Conservation (phyloP, 2,888 invertebrate genomes). For the Drepana falcataria region DNA sequence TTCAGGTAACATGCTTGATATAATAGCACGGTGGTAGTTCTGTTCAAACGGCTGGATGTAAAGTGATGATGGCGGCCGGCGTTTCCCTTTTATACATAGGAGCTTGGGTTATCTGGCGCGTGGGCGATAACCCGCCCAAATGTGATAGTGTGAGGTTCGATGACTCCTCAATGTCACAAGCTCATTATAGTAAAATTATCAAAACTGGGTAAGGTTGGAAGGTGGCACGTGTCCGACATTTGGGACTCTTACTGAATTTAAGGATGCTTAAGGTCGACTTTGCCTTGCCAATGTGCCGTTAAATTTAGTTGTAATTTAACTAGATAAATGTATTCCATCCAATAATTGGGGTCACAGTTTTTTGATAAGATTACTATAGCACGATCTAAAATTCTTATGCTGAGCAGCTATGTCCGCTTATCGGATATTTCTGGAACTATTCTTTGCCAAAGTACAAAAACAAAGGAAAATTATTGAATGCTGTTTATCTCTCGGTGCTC, state of each 20-base stretch:
- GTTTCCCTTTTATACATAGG: slow-evolving; percentile 53
- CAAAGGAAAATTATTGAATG: no score
- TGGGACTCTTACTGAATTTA: not conserved
- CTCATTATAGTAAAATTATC: slow-evolving; percentile 70
- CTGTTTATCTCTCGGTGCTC: no score
- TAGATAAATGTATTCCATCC: no score
- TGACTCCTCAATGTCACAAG: slow-evolving; percentile 70
- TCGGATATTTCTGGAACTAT: not conserved
- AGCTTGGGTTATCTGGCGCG: slow-evolving; percentile 66
- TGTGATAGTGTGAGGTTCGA: slow-evolving; percentile 57
- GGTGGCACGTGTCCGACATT: not conserved
- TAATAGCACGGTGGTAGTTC: slow-evolving; percentile 15
- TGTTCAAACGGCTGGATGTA: slow-evolving; percentile 39
- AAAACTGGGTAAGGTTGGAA: slow-evolving; percentile 25
- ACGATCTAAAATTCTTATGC: not conserved
- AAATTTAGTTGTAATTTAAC: no score
- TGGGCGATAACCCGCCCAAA: slow-evolving; percentile 67
- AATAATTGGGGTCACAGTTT: no score
- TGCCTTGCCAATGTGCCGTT: no score
- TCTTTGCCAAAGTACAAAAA: no score
- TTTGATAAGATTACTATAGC: not conserved
- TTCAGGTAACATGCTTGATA: slow-evolving; percentile 13
- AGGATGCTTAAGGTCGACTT: no score
- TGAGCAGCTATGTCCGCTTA: not conserved
- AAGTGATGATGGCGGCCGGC: slow-evolving; percentile 45